Base-by-base conservation (phyloP, 2,797 vertebrate species). In the Sebastiscus albofasciatus region DNA sequence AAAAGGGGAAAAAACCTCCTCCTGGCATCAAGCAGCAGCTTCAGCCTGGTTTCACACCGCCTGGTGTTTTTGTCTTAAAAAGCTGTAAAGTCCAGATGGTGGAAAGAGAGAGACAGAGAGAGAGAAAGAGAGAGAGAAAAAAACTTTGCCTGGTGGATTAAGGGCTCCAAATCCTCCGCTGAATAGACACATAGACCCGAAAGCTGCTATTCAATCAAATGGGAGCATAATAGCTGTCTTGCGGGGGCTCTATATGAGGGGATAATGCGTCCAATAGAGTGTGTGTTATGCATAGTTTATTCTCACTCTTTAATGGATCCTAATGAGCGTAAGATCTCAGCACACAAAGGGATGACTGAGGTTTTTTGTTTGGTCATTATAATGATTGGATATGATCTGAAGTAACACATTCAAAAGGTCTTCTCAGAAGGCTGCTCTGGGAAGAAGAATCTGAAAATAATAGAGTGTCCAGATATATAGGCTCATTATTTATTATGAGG, bases 41-140 rank as follows among this genome's bases (percentile, higher is more conserved):
- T 78, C 86, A 92, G 91, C 72, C 84, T 92, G 89, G 89, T 91
- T 94, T 94, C 92, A 90, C 89, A 87, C 91, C 83, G 93, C 94
- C 94, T 94, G 93, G 93, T 95, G 95, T 94, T 95, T 93, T 93
- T 94, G 93, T 95, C 93, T 91, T 93, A 83, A 93, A 94, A 93
- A 92, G 92, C 93, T 92, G 90, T 89, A 92, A 94, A 95, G 91
- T 95, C 94, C 95, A 96, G 95, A 96, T 96, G 96, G 96, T 94
- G 92, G 88, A 90, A 84, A 65, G 79, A 67, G 83, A 75, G 42
- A 39, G 36, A 39, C 36, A 39, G 36, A 39, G 18, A 49, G 46
- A 20, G 18, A 80, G 73, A 34, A 86, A 87, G 58, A 75, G 22
- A 66, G 29, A 60, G 39, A 54, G 34, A 58, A 82, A 88, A 91